A percentile compares a stretch with the other conserved stretches of the same genome.
Evolutionary conservation across 2,113 vertebrate species (phyloP).

Genomic region (Callocephalon fimbriatum): DNA sequence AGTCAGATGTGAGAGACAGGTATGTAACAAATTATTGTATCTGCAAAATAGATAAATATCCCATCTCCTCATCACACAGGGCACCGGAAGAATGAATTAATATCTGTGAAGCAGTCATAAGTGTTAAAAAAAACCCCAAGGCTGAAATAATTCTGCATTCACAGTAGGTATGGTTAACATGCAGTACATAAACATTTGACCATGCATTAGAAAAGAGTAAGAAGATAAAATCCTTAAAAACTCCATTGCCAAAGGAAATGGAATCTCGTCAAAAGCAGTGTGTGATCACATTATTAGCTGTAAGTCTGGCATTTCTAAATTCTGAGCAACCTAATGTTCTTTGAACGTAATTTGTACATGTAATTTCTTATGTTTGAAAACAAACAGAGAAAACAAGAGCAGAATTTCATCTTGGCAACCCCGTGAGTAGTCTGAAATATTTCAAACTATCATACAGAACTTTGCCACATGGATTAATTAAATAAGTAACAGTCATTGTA

Average conservation of each 20-base stretch:
- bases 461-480: not conserved
- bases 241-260: not conserved
- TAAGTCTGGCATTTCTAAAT: not conserved
- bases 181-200: not conserved
- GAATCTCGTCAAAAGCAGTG: not conserved
- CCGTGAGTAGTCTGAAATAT: not conserved
- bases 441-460: not conserved
- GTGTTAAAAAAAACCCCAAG: fast-evolving
- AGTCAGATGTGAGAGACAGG: not conserved
- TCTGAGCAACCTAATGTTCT: not conserved
- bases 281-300: not conserved
- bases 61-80: not conserved
- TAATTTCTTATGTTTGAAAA: not conserved
- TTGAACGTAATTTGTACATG: not conserved
- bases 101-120: not conserved
- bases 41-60: not conserved
- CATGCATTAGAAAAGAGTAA: not conserved
- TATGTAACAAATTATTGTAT: not conserved
- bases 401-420: not conserved
- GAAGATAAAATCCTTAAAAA: not conserved
- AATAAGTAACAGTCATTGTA: not conserved
- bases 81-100: not conserved
- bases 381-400: not conserved
- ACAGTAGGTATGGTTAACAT: not conserved
- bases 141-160: not conserved